Evolutionary conservation across 2,113 vertebrate species (phyloP), one percentile per base, ranked within the genome.

Genomic region (Crotalus viridis): DNA sequence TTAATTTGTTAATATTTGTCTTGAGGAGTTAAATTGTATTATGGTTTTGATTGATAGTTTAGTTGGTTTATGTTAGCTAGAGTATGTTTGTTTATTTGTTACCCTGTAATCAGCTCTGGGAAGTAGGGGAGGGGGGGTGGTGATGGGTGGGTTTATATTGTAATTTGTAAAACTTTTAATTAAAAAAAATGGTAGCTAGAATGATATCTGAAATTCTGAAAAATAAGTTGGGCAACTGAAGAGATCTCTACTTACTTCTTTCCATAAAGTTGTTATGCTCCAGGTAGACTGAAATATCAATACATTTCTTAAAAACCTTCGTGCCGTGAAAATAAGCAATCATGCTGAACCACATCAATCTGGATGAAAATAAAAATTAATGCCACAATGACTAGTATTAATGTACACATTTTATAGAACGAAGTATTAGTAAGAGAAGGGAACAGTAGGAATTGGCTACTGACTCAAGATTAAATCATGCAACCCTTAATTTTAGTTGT

Each of bases 381-480:
- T 51, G 61, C 48, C 33, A 92, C 0, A 4, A 43, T 89, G 59
- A 74, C 15, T 89, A 89, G 46, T 56, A 28, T 28, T 8, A 54
- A 24, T 0, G 2, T 56, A 74, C 55, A 64, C 48, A 6, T n/a
- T 89, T 55, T 46, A 59, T 22, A 81, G 28, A 87, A 61, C 10
- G 33, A 43, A 81, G 43, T 56, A 64, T 59, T n/a, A 46, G 12
- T 90, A 85, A 89, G 26, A 9, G 24, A 89, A 89, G 22, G 55
- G 43, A 90, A 46, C 56, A 85, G 88, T 86, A 33, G 46, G 51
- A 86, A 90, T 17, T 57, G 88, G 28, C 56, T 93, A 33, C 69
- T 93, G 92, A 90, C 89, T 86, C 88, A 86, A 52, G 21, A 26
- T 22, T 61, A 81, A 93, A n/a, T 90, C 74, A 89, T 89, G 2